phyloP scores from a whole-genome alignment of 2,113 vertebrate genomes.

The Myrmecobius fasciatus region DNA sequence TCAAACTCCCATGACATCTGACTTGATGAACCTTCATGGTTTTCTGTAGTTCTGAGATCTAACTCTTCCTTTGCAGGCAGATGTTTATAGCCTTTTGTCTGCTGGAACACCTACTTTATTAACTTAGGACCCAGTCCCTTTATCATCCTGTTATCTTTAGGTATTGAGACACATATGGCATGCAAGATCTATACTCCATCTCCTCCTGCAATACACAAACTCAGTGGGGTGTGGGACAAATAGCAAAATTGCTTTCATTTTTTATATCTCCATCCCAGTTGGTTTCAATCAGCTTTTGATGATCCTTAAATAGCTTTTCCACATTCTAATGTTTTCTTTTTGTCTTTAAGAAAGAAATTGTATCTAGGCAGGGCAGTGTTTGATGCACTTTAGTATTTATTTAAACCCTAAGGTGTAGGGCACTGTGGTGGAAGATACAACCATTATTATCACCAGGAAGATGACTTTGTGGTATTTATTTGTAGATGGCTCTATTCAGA shows the following conservation, averaged over 20 bases:
- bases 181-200: constrained; percentile 58
- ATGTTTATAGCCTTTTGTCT: neutral
- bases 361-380: neutral
- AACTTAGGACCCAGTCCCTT: neutral
- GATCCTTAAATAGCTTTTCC: neutral
- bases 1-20: neutral
- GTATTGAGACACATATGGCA: constrained; percentile 72
- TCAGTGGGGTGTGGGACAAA: constrained; percentile 60
- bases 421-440: neutral
- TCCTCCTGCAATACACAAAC: constrained; percentile 52
- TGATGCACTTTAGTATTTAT: neutral
- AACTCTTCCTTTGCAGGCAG: neutral
- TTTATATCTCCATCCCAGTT: neutral
- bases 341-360: neutral
- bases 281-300: neutral
- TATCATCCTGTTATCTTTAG: constrained; percentile 67
- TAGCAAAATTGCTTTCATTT: constrained; percentile 19
- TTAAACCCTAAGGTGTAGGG: neutral
- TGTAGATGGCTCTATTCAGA: neutral
- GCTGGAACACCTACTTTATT: neutral
- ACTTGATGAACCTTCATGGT: neutral
- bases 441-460: neutral
- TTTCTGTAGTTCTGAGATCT: neutral
- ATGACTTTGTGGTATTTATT: neutral
- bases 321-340: neutral